Evolutionary conservation across 2,888 invertebrate genomes (phyloP).

Genomic region (Scelioninae gen. 1): DNA sequence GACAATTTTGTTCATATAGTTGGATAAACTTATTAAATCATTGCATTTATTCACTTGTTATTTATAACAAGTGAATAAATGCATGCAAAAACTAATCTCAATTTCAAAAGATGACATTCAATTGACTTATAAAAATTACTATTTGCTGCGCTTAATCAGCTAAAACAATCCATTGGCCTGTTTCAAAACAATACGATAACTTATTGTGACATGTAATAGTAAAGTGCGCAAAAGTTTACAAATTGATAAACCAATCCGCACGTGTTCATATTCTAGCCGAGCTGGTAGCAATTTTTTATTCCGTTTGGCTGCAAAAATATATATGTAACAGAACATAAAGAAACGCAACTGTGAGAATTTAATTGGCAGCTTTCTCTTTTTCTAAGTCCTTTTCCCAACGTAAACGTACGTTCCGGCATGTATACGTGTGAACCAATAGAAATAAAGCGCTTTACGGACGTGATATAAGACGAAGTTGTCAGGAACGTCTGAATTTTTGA

Average conservation of each 20-base stretch:
- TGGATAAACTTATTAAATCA: too few relatives aligned
- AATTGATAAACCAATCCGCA: constrained; percentile 37
- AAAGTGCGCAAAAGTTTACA: constrained; percentile 27
- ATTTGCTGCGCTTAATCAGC: too few relatives aligned
- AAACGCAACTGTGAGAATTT: constrained; percentile 66
- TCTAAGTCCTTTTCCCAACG: constrained; percentile 4
- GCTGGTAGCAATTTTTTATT: constrained; percentile 31
- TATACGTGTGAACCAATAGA: constrained; percentile 51
- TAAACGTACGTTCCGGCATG: constrained; percentile 35
- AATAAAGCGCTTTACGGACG: constrained; percentile 47
- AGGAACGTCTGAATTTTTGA: constrained; percentile 76
- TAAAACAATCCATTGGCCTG: constrained; percentile 5
- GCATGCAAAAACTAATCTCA: too few relatives aligned
- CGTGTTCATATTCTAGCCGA: constrained; percentile 15
- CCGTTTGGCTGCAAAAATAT: constrained; percentile 35
- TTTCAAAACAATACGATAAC: constrained; percentile 41
- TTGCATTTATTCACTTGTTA: too few relatives aligned
- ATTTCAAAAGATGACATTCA: too few relatives aligned
- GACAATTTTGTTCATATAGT: too few relatives aligned
- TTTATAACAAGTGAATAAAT: too few relatives aligned
- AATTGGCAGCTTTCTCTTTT: constrained; percentile 63
- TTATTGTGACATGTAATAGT: constrained; percentile 23
- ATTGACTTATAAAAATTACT: too few relatives aligned
- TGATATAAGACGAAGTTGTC: constrained; percentile 76
- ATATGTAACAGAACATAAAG: constrained; percentile 55